Base-by-base conservation (phyloP, 2,113 vertebrate genomes). In the Hiodon alosoides region DNA sequence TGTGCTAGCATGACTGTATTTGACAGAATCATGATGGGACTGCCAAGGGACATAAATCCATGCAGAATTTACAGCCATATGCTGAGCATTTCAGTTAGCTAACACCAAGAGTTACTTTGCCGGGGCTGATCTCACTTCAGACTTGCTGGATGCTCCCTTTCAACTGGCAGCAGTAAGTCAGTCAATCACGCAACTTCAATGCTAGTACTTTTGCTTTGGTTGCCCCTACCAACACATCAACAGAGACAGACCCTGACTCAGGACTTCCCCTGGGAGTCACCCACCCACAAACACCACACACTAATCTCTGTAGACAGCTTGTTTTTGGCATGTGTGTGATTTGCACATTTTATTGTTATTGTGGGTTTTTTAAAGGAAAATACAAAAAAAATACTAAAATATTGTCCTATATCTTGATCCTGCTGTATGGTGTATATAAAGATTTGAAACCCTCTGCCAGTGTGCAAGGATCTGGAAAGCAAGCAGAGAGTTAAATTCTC, bases 221-320 rank as follows among this genome's bases (percentile, higher is more conserved):
- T 31, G 31, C 31, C 31, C 31, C 31, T 31, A 31, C 31, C 31
- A n/a, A n/a, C 31, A 31, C 31, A 31, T 48, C 46, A 13, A 67
- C 47, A 7, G 47, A 4, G 31, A 52, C 66, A 68, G 47, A 52
- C 48, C 7, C 14, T 7, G 47, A 52, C 13, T 68, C 11, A 46
- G 46, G 50, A 57, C 50, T 47, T 14, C 17, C 6, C 14, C 16
- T 60, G 57, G 59, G 70, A 72, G 54, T 72, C 70, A 72, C 58
- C 46, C 57, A 51, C 31, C 47, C 13, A 13, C 16, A 47, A 5
- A 72, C 57, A 50, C 47, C 47, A 31, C 50, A 64, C 48, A 72
- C 59, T 72, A 72, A 72, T 72, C 71, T 62, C 59, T 8, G 72
- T 31, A 62, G 72, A 55, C 61, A 73, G 52, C 70, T 59, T 72